Evolutionary conservation across 2,113 vertebrate species (phyloP).

Genomic region (Apodemus speciosus): DNA sequence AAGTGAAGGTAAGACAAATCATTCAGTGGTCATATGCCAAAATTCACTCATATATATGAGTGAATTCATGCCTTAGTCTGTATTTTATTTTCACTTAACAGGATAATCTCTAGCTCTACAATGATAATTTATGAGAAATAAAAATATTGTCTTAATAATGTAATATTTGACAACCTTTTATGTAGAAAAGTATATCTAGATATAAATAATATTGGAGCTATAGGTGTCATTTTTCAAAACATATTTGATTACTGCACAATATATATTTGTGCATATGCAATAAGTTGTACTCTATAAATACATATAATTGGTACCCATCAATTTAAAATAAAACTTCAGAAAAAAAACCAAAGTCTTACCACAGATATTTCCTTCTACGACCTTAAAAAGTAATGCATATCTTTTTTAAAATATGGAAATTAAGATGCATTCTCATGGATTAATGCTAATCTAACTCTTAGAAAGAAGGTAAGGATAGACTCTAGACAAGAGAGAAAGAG

Average conservation of each 20-base stretch:
- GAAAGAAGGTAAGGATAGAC: neutral
- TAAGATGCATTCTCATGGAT: neutral
- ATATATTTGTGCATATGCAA: neutral
- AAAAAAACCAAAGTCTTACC: slow-evolving; percentile 1
- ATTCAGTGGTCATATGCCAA: neutral
- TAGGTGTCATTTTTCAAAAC: neutral
- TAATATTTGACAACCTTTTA: neutral
- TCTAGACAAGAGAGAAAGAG: neutral
- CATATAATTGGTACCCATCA: neutral
- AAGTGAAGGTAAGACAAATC: neutral
- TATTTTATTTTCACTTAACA: neutral
- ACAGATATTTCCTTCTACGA: neutral
- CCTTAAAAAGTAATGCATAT: neutral
- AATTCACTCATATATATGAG: neutral
- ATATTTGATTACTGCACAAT: neutral
- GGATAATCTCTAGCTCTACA: neutral
- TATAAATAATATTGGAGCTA: neutral
- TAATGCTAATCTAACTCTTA: neutral
- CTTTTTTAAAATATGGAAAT: slow-evolving; percentile 28
- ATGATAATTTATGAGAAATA: neutral
- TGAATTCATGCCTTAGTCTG: neutral
- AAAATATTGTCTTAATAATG: slow-evolving; percentile 18
- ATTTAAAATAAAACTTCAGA: neutral
- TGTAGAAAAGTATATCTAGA: neutral
- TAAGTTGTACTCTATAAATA: neutral